Percentiles rank a stretch among this genome's conserved stretches.
Evolutionary conservation across 2,797 vertebrate genomes (phyloP).

Genomic region (Molossus alvarezi): DNA sequence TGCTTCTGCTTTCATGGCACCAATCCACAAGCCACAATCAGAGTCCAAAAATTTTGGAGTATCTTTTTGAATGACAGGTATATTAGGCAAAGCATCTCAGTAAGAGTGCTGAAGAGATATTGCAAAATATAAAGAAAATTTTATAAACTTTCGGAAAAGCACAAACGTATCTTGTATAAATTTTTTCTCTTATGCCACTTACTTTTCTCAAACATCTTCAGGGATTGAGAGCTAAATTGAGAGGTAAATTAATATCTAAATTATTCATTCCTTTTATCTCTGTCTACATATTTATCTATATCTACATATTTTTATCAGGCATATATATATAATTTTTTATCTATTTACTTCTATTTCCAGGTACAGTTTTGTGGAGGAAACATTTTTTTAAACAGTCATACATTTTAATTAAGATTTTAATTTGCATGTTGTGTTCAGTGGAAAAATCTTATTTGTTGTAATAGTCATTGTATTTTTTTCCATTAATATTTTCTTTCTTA

Average conservation of each 20-base stretch:
- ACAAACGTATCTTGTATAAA: not conserved
- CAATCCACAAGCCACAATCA: conserved; percentile 35
- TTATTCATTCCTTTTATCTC: not conserved
- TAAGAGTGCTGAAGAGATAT: not conserved
- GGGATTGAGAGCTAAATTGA: too few species aligned
- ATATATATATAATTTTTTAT: not conserved
- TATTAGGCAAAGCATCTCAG: not conserved
- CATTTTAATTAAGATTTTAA: conserved; percentile 15
- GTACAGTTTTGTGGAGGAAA: not conserved
- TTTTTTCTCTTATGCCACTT: not conserved
- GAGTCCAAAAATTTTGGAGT: conserved; percentile 10
- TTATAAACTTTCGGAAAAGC: not conserved
- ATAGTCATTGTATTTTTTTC: not conserved
- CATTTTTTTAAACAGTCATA: not conserved
- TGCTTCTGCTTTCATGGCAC: conserved; percentile 61
- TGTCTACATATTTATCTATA: not conserved
- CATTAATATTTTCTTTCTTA: not conserved
- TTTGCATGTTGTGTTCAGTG: not conserved
- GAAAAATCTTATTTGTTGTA: not conserved
- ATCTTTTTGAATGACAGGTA: conserved; percentile 42
- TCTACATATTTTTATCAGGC: not conserved
- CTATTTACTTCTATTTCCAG: not conserved
- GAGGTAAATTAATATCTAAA: too few species aligned
- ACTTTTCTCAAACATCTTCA: conserved; percentile 8
- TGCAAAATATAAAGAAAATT: conserved; percentile 12